These are phyloP conservation scores for Cynaeus angustus DNA, from an alignment of 2,888 invertebrate genomes.

Conservation along the genomic window DNA sequence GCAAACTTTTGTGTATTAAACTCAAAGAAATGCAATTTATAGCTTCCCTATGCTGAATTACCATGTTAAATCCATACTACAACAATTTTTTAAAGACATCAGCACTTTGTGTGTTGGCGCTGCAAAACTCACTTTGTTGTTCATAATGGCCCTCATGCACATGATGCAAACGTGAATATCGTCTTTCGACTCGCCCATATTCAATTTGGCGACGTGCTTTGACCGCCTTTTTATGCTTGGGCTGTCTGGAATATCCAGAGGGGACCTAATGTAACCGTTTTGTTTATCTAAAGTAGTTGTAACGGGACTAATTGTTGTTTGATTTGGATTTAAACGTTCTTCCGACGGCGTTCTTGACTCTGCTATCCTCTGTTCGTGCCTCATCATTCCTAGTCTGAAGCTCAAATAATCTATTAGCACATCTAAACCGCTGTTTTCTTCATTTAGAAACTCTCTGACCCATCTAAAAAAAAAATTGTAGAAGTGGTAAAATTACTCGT, in stretches of 20 bases:
- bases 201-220: constrained; percentile 89
- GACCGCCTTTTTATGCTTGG: constrained; percentile 83
- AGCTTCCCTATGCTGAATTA: constrained; percentile 97
- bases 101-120: constrained; percentile 30
- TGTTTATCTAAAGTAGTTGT: constrained; percentile 60
- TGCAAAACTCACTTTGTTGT: constrained; percentile 85
- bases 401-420: constrained; percentile 98
- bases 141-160: constrained; percentile 99
- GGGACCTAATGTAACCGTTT: constrained; percentile 70
- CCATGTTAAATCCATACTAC: constrained; percentile 99
- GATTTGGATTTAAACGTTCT: constrained; percentile 79
- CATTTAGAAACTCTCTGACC: constrained; percentile 98
- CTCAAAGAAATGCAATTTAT: constrained; percentile 99
- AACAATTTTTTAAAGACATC: constrained; percentile 59
- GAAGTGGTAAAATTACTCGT: not conserved
- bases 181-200: constrained; percentile 97
- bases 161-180: constrained; percentile 99
- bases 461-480: constrained; percentile 78
- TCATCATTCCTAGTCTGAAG: constrained; percentile 95
- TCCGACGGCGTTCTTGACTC: constrained; percentile 85
- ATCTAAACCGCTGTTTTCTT: constrained; percentile 96
- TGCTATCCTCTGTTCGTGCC: constrained; percentile 88
- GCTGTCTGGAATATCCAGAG: constrained; percentile 78
- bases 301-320: constrained; percentile 59
- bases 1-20: constrained; percentile 95